Conservation (phyloP, 2,113 vertebrate genomes). For the Silurus asotus region DNA sequence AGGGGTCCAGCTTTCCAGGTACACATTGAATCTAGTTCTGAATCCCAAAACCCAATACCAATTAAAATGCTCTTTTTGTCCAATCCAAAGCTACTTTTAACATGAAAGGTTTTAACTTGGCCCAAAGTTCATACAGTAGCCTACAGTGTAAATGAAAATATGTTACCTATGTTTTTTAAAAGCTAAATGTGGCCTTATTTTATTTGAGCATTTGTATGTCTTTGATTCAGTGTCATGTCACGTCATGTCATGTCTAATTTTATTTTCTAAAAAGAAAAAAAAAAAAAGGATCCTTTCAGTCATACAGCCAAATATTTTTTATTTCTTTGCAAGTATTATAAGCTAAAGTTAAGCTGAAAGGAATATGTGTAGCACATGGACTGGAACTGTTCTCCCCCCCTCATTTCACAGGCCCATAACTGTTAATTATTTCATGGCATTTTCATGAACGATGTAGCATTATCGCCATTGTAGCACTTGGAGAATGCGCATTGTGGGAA, state of each 20-base stretch:
- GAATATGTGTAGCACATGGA: slow-evolving; percentile 52
- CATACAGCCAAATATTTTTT: slow-evolving; percentile 56
- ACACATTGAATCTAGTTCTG: background rate
- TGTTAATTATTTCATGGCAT: slow-evolving; percentile 63
- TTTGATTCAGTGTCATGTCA: slow-evolving; percentile 63
- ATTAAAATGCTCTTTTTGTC: background rate
- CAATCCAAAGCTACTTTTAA: background rate
- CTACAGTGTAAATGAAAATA: slow-evolving; percentile 40
- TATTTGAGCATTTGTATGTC: slow-evolving; percentile 68
- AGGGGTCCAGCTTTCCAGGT: background rate
- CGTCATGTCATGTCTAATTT: slow-evolving; percentile 58
- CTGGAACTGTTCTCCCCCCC: slow-evolving; percentile 49
- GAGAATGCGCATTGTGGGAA: slow-evolving; percentile 53
- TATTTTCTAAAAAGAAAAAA: slow-evolving; percentile 25
- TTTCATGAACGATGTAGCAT: slow-evolving; percentile 72
- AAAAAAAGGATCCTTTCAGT: slow-evolving; percentile 36
- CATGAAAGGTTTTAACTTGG: background rate
- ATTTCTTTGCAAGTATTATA: slow-evolving; percentile 50
- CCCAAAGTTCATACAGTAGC: slow-evolving; percentile 37
- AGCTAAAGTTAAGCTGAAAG: slow-evolving; percentile 39
- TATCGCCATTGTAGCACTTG: slow-evolving; percentile 75
- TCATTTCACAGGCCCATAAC: slow-evolving; percentile 55
- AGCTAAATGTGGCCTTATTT: slow-evolving; percentile 64
- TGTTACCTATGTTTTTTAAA: slow-evolving; percentile 52
- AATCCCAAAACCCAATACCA: background rate